A percentile compares a stretch with the other conserved stretches of the same genome.
Evolutionary conservation across 2,888 invertebrate genomes (phyloP).

Genomic region (Arenicola marina): DNA sequence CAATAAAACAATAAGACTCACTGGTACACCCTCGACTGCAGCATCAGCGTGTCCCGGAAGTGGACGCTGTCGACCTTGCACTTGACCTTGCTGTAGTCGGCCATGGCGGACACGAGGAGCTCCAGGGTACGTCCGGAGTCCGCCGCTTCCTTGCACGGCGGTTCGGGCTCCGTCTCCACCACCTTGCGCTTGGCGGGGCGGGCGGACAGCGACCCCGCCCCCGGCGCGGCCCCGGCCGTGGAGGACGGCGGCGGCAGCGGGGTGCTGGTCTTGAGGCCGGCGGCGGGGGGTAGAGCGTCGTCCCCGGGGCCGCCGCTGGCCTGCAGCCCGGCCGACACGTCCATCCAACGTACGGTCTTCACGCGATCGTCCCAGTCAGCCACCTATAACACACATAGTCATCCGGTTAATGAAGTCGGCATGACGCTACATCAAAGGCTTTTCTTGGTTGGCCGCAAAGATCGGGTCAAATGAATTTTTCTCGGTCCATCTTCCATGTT

Average conservation of each 20-base stretch:
- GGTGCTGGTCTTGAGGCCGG: too few relatives aligned
- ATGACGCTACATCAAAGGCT: too few relatives aligned
- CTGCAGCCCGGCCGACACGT: constrained; percentile 42
- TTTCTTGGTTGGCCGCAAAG: too few relatives aligned
- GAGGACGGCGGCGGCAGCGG: too few relatives aligned
- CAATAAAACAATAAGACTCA: constrained; percentile 37
- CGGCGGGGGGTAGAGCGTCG: too few relatives aligned
- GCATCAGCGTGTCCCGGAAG: constrained; percentile 61
- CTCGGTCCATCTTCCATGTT: too few relatives aligned
- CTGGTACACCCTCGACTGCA: constrained; percentile 60
- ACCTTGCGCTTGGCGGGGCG: constrained; percentile 57
- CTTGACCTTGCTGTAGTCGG: constrained; percentile 56
- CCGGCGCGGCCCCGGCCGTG: too few relatives aligned
- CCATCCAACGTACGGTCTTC: constrained; percentile 59
- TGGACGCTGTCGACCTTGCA: constrained; percentile 50
- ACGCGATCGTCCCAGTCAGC: constrained; percentile 61
- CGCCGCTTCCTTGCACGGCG: constrained; percentile 48
- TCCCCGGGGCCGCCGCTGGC: too few relatives aligned
- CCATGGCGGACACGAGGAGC: constrained; percentile 52
- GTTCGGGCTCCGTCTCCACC: constrained; percentile 59
- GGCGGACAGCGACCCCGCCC: too few relatives aligned
- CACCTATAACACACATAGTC: constrained; percentile 29
- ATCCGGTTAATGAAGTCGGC: background rate
- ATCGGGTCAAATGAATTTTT: too few relatives aligned
- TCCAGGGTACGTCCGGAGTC: constrained; percentile 51